Evolutionary conservation across 1,140 invertebrate species (phyloP), one percentile per base, ranked within the genome.

Genomic region (Caenorhabditis brenneri): DNA sequence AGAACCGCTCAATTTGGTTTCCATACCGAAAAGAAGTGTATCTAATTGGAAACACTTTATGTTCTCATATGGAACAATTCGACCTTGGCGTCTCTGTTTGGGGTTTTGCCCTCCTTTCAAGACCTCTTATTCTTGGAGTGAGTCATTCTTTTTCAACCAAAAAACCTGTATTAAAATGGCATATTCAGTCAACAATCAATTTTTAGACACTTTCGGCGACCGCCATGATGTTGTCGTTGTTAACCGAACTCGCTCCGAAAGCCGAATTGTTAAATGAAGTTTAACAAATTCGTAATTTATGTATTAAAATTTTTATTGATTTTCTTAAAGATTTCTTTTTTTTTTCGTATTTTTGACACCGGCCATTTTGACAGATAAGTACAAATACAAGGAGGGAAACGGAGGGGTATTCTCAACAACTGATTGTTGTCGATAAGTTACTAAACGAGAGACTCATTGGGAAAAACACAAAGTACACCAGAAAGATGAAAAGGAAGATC

Each of bases 111-210:
- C 42, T 87, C 15, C 79, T 87, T 22, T 80, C 65, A 1, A 80
- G 86, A 51, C 84, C 87, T 16, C 78, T 87, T 19, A 85, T 87
- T 69, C 55, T 87, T 15, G 86, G 86, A 36, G 86, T 87, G 49
- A 81, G 80, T 60, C 46, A 19, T 48, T 39, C 42, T 55, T 19
- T 29, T 22, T 29, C 27, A 36, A 46, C 53, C 19, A 46, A 46
- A 58, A 74, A 49, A 31, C 39, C 39, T 42, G 39, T 42, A 42
- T 42, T 42, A 42, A 5, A 42, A 42, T 5, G 39, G 39, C 39
- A 12, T 42, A 42, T 27, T 27, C 22, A 27, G 7, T 3, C 24
- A 74, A 15, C 33, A 24, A 10, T 1, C 15, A n/a, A 9, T 46
- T 81, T 87, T 85, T 33, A 86, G 86, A 87, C 85, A 5, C 60